phyloP scores from a whole-genome alignment of 2,113 vertebrate genomes.

The Nestor notabilis region DNA sequence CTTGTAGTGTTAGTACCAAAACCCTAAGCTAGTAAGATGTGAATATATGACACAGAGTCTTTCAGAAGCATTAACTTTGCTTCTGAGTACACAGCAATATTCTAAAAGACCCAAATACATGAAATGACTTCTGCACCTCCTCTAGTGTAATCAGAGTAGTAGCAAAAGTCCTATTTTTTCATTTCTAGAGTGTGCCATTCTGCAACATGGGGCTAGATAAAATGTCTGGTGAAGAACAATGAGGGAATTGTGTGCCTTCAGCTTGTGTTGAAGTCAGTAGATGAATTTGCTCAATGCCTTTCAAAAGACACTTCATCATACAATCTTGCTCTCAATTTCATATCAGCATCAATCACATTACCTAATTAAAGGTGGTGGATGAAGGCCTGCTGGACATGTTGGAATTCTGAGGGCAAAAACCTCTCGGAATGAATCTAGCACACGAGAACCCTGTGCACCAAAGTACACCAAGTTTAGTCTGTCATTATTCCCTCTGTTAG shows the following conservation, averaged over 20 bases:
- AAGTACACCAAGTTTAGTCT: not conserved
- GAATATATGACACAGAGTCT: not conserved
- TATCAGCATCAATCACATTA: not conserved
- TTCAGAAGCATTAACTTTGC: not conserved
- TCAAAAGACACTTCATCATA: not conserved
- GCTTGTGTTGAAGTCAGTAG: not conserved
- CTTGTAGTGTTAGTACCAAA: not conserved
- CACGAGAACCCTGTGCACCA: not conserved
- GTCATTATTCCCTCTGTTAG: not conserved
- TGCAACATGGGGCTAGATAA: rapidly evolving
- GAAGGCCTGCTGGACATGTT: not conserved
- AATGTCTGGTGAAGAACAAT: not conserved
- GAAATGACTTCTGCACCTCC: not conserved
- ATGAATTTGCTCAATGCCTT: not conserved
- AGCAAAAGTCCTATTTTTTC: not conserved
- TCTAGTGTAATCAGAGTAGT: not conserved
- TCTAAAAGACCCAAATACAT: not conserved
- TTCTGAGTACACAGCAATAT: not conserved
- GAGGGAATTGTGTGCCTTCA: conserved; percentile 1
- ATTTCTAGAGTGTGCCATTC: not conserved
- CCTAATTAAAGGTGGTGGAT: not conserved
- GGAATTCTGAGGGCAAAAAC: not conserved
- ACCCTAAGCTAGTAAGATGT: not conserved
- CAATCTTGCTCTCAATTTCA: not conserved
- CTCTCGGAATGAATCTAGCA: not conserved